Evolutionary conservation across 2,797 vertebrate species (phyloP).

Genomic region (Amblyraja radiata): DNA sequence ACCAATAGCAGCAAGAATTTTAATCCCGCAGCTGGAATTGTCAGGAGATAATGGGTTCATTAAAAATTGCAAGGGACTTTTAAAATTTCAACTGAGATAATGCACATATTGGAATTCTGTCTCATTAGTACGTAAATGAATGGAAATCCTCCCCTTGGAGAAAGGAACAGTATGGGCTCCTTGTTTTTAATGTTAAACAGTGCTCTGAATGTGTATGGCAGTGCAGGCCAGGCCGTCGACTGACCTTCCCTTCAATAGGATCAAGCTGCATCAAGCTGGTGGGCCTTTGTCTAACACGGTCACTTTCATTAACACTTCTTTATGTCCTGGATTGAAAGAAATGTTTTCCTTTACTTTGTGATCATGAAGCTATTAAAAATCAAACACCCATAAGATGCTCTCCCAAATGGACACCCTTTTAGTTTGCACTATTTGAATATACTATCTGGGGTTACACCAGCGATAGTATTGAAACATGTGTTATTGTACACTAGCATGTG

Average conservation of each 20-base stretch:
- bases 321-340: background rate
- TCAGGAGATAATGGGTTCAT: conserved; percentile 27
- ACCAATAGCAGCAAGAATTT: background rate
- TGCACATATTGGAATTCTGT: conserved; percentile 35
- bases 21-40: background rate
- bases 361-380: conserved; percentile 36
- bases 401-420: background rate
- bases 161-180: conserved; percentile 30
- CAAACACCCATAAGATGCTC: conserved; percentile 5
- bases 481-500: too few relatives aligned
- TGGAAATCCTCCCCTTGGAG: conserved; percentile 35
- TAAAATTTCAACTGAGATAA: conserved; percentile 30
- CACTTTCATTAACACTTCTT: conserved; percentile 37
- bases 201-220: conserved; percentile 35
- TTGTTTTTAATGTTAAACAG: conserved; percentile 38
- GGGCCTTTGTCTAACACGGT: conserved; percentile 27
- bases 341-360: conserved; percentile 33
- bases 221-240: conserved; percentile 2
- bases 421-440: background rate
- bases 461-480: background rate
- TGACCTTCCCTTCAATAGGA: conserved; percentile 35
- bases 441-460: background rate
- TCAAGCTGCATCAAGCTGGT: conserved; percentile 29
- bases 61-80: conserved; percentile 37
- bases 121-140: conserved; percentile 36